Base-by-base conservation (phyloP, 2,888 invertebrate species). In the Drosophila quinaria region DNA sequence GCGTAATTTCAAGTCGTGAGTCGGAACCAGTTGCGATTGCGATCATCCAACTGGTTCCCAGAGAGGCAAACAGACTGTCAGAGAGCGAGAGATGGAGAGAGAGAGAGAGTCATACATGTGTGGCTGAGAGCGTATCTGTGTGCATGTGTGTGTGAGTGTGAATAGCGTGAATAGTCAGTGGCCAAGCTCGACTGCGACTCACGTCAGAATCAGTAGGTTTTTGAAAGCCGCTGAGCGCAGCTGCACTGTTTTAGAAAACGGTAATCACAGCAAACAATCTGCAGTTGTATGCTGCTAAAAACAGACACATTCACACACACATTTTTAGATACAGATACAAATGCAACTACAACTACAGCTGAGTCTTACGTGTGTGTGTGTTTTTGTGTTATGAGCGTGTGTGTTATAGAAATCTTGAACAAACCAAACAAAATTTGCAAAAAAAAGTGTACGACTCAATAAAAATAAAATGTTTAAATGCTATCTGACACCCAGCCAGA, bases 221-320 rank as follows among this genome's bases (percentile, higher is more conserved):
- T 90, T 76, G 87, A 90, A 89, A 90, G 82, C 90, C 91, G 89
- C 79, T 82, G 82, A 80, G 90, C 84, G 87, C 90, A 90, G 91
- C 87, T 80, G 89, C 80, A 80, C 61, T 78, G 64, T 71, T 75
- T 61, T 69, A 67, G 67, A 66, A 58, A 74, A 77, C 77, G 83
- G 83, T 83, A 87, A 77, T 69, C 61, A 67, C 59, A 78, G 58
- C 54, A 50, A 50, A 64, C 46, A 58, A 62, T 44, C 70, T 74
- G 75, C 60, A 70, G 60, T 65, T 65, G 49, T 54, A 11, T 19
- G 50, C 46, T 42, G 42, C 47, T 56, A 54, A 60, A 64, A 51
- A 58, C 44, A 66, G 49, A 56, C 22, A 50, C 70, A 62, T 56
- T 67, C 67, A 74, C 60, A 71, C 55, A 49, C 71, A 62, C 54